Percentiles rank a stretch among this genome's conserved stretches.
phyloP scores from a whole-genome alignment of 2,888 invertebrate species.

The Callyntrura guangdongensis region DNA sequence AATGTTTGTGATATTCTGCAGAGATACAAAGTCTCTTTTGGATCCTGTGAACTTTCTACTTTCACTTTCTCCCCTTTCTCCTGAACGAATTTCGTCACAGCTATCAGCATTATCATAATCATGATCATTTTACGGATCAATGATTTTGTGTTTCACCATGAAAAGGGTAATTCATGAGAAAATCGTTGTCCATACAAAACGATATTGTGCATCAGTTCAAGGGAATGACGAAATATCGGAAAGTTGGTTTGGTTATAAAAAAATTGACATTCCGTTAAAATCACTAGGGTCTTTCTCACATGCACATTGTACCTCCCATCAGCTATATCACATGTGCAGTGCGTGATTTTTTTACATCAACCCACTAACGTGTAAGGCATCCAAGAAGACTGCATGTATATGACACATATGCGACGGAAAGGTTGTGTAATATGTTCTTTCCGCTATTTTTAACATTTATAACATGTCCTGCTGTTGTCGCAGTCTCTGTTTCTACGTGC shows the following conservation, averaged over 20 bases:
- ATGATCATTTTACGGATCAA: constrained; percentile 61
- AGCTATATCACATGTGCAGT: constrained; percentile 36
- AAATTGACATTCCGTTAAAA: constrained; percentile 56
- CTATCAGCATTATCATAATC: constrained; percentile 46
- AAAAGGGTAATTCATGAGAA: background rate
- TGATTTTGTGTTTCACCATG: constrained; percentile 46
- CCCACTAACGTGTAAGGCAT: background rate
- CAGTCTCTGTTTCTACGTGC: background rate
- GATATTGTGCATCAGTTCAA: background rate
- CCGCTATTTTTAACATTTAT: constrained; percentile 4
- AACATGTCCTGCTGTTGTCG: background rate
- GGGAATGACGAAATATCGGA: background rate
- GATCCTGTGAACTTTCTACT: background rate
- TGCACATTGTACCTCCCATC: background rate
- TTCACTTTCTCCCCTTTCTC: background rate
- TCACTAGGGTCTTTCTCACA: constrained; percentile 32
- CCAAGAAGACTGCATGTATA: too few relatives aligned
- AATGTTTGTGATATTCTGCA: background rate
- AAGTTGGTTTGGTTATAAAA: constrained; percentile 60
- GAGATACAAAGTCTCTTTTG: background rate
- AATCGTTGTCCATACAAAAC: background rate
- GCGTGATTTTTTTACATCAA: constrained; percentile 53
- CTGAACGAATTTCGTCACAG: background rate
- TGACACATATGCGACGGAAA: too few relatives aligned
- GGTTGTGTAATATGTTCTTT: constrained; percentile 46